Evolutionary conservation across 2,888 invertebrate genomes (phyloP), one percentile per base, ranked within the genome.

Genomic region (Eulithis testata): DNA sequence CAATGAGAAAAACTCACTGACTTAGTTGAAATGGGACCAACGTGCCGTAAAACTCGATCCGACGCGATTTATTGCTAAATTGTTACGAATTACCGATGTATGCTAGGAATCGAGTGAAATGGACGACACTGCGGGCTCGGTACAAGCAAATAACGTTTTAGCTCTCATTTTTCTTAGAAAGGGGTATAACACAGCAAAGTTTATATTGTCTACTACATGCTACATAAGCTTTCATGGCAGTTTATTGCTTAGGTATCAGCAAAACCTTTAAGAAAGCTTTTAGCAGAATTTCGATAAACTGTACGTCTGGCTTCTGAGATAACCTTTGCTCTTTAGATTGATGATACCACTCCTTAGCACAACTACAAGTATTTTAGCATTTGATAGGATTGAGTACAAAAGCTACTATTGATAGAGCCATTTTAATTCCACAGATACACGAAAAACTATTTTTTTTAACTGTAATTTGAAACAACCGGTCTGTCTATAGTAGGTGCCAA

Each of bases 1-100:
- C 78, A 82, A 81, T 81, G 83, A 87, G 87, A 92, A 92, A 92
- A 92, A 91, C 89, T 86, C 78, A 83, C 84, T 82, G 84, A 87
- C 87, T 87, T 86, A 85, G 87, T 88, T 87, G 82, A 84, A 90
- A 89, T 87, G 89, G 82, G 86, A 84, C 80, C 87, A 82, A 81
- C 75, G 76, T 78, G 80, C 82, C 77, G 84, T 82, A 81, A 78
- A 82, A 79, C 84, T 75, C 79, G 81, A 74, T 73, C 79, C 75
- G 78, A 73, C 73, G 77, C 80, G 85, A 88, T 88, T 88, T 89
- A 90, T 88, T 83, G 85, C 84, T 79, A 88, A 87, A 90, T 89
- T 85, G 86, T 87, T 84, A 83, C 83, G 81, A 84, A 85, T 86
- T 81, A 84, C 83, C 79, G 81, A 84, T 86, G 82, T 80, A 87